Conservation (phyloP, 1,140 invertebrate genomes). For the Odontomachus brunneus region DNA sequence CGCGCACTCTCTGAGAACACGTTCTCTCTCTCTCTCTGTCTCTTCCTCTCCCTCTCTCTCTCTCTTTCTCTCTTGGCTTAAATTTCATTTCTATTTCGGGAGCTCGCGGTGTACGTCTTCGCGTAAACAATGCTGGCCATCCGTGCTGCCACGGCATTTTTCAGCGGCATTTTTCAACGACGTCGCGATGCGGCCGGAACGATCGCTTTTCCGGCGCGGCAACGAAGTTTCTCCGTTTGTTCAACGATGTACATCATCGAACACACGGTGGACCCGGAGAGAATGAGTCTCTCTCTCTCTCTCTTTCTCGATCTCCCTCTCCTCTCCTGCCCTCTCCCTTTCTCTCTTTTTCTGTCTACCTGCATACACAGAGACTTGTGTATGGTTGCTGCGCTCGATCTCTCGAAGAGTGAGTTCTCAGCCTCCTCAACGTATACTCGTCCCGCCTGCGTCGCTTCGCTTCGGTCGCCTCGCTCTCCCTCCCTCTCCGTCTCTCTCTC, state of each 20-base stretch:
- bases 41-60: no score
- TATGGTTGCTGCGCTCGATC: conserved; percentile 49
- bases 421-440: conserved; percentile 60
- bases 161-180: no score
- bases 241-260: conserved; percentile 56
- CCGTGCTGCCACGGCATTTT: conserved; percentile 24
- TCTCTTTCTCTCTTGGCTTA: neutral
- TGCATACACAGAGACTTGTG: conserved; percentile 38
- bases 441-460: conserved; percentile 16
- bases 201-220: conserved; percentile 21
- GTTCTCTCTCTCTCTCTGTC: neutral
- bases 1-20: conserved; percentile 18
- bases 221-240: conserved; percentile 27
- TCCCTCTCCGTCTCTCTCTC: neutral
- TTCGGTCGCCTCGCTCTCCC: neutral
- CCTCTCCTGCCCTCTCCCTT: neutral
- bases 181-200: conserved; percentile 7
- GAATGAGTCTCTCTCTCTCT: conserved; percentile 26
- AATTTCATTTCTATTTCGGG: conserved; percentile 33
- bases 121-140: conserved; percentile 32
- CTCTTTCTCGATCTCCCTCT: conserved; percentile 11
- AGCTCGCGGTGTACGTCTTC: conserved; percentile 20
- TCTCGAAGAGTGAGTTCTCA: conserved; percentile 73
- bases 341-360: conserved; percentile 37
- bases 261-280: conserved; percentile 53